Conservation (phyloP, 2,888 invertebrate genomes). For the Idaea aversata region DNA sequence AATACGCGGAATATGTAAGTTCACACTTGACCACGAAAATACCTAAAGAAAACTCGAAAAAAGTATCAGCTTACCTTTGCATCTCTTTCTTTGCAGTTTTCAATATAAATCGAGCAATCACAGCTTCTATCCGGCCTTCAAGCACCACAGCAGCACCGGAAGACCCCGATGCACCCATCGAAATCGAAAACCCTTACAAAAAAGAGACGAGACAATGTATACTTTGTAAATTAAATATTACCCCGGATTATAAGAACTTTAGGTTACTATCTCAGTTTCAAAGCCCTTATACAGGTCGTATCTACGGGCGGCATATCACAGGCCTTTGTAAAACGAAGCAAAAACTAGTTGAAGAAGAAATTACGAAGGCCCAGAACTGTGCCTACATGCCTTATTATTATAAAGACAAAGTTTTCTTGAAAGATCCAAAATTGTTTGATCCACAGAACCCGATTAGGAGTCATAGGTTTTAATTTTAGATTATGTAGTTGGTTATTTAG, state of each 20-base stretch:
- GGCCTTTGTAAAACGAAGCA: slow-evolving; percentile 94
- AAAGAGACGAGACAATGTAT: slow-evolving; percentile 87
- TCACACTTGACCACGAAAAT: neutral
- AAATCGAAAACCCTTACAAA: slow-evolving; percentile 90
- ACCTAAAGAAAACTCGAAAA: neutral
- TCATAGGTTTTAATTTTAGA: slow-evolving; percentile 81
- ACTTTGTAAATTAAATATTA: slow-evolving; percentile 90
- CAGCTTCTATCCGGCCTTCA: slow-evolving; percentile 36
- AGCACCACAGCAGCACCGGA: slow-evolving; percentile 15
- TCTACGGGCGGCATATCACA: slow-evolving; percentile 96
- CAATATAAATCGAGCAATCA: slow-evolving; percentile 37
- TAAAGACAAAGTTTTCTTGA: slow-evolving; percentile 88
- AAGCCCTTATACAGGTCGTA: slow-evolving; percentile 95
- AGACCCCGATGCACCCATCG: slow-evolving; percentile 69
- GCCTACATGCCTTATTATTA: slow-evolving; percentile 91
- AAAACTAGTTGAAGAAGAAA: slow-evolving; percentile 85
- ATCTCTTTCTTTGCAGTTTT: slow-evolving; percentile 43
- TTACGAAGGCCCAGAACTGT: slow-evolving; percentile 86
- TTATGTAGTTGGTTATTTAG: slow-evolving; percentile 9
- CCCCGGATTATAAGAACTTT: slow-evolving; percentile 94
- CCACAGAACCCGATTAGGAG: slow-evolving; percentile 90
- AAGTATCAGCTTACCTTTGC: neutral
- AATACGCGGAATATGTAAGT: neutral
- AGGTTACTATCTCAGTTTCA: slow-evolving; percentile 96
- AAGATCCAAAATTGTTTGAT: slow-evolving; percentile 95